phyloP scores from a whole-genome alignment of 2,888 invertebrate genomes.

The Lapara coniferarum region DNA sequence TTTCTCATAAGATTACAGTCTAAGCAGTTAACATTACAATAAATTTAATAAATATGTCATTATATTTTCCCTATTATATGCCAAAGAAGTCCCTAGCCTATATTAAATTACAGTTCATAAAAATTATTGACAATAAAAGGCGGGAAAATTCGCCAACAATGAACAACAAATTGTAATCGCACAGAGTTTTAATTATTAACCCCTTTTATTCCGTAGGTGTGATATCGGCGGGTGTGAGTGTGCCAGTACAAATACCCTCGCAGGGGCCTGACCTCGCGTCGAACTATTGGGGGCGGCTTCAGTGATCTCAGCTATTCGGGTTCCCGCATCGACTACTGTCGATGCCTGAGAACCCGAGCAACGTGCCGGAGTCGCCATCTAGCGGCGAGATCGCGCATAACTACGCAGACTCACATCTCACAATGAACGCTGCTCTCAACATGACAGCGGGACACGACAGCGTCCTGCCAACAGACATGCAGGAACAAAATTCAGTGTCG shows the following conservation, averaged over 20 bases:
- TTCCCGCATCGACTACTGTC: constrained; percentile 90
- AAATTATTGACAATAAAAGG: neutral
- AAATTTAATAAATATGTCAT: too few species aligned
- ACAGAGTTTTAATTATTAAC: constrained; percentile 41
- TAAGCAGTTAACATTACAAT: too few species aligned
- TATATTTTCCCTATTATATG: too few species aligned
- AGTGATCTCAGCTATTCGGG: constrained; percentile 96
- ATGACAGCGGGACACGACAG: constrained; percentile 82
- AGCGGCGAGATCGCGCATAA: constrained; percentile 77
- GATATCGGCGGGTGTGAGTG: constrained; percentile 96
- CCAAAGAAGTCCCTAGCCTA: too few species aligned
- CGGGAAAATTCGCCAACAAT: neutral
- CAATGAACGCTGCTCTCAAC: constrained; percentile 79
- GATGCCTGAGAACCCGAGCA: constrained; percentile 85
- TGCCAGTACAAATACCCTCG: constrained; percentile 95
- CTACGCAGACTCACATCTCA: constrained; percentile 74
- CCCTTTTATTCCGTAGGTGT: constrained; percentile 86
- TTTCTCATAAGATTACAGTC: too few species aligned
- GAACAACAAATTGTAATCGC: constrained; percentile 8
- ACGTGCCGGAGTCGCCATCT: constrained; percentile 72
- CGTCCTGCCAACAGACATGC: constrained; percentile 69
- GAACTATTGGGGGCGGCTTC: constrained; percentile 96
- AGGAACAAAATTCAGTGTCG: constrained; percentile 70
- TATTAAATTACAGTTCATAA: too few species aligned
- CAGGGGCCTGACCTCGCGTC: constrained; percentile 90